Evolutionary conservation across 92 coral and sea anemone species (phyloP), one percentile per base, ranked within the genome.

Genomic region (Paragorgia papillata): DNA sequence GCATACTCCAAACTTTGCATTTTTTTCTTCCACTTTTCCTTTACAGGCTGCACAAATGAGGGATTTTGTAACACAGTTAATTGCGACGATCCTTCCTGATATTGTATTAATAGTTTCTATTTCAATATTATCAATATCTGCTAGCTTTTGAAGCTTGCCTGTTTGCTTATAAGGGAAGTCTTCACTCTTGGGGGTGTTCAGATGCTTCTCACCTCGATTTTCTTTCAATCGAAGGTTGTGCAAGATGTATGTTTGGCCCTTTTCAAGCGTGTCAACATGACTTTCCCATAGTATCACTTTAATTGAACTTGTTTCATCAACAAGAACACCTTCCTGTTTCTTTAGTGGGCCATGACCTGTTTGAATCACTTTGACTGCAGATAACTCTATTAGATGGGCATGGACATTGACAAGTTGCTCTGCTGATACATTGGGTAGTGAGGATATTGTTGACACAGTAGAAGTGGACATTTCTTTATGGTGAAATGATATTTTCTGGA

Each of bases 261-360:
- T 62, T 22, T 50, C 70, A 19, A 75, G 79, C 50, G 56, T 73
- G n/a, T 85, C 75, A 57, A 80, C 75, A 15, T 80, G 70, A 54
- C 77, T 71, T 53, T 85, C 74, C 86, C 83, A 85, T 25, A 85
- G 76, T 33, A 85, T 25, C 57, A 81, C 17, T 59, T 81, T 85
- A 33, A 79, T 85, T 24, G 85, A 85, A 57, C 78, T 75, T 66
- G 85, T 84, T 79, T 79, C 75, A 50, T 84, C 88, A 49, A 79
- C 88, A 54, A 84, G 50, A 31, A 84, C 80, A 24, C 34, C 84
- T 79, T 79, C n/a, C n/a, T n/a, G 88, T 75, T 84, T 84, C 81
- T 57, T 83, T 15, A 84, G 84, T 62, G 84, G 19, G 40, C 81
- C 80, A 70, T 26, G 62, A 39, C 49, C 68, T 34, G 60, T 84